A percentile compares a stretch with the other conserved stretches of the same genome.
phyloP scores from a whole-genome alignment of 2,113 vertebrate genomes.

The Perca flavescens region DNA sequence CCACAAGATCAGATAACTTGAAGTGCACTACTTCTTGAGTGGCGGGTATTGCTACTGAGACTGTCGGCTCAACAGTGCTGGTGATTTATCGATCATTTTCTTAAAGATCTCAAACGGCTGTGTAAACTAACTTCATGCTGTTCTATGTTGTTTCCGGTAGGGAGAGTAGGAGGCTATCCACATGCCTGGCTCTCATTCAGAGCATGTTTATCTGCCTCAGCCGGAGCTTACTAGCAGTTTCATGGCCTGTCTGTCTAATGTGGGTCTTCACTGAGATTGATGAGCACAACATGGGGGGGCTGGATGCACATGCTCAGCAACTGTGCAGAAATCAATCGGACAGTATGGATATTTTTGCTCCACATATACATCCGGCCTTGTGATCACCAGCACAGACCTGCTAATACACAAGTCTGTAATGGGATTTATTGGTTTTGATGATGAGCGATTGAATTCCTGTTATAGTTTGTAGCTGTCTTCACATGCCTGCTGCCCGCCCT shows the following conservation, averaged over 20 bases:
- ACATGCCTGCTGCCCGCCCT: not conserved
- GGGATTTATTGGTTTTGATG: conserved; percentile 36
- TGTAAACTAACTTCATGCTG: conserved; percentile 34
- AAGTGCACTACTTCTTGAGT: not conserved
- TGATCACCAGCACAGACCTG: conserved; percentile 2
- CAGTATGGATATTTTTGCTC: conserved; percentile 58
- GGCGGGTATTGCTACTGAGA: not conserved
- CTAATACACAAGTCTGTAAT: not conserved
- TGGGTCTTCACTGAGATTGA: conserved; percentile 24
- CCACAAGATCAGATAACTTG: conserved; percentile 7
- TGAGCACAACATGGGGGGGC: conserved; percentile 46
- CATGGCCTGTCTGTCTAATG: conserved; percentile 37
- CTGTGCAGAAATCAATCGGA: conserved; percentile 44
- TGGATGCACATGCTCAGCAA: conserved; percentile 34
- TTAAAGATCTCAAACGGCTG: conserved; percentile 18
- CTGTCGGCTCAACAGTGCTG: not conserved
- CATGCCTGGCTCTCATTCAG: conserved; percentile 10
- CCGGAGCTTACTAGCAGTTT: conserved; percentile 18
- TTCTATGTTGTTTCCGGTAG: not conserved
- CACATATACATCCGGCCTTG: not conserved
- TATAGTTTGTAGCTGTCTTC: not conserved
- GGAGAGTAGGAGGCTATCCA: not conserved
- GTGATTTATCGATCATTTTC: conserved; percentile 20
- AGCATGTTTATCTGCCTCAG: conserved; percentile 38
- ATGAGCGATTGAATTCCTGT: conserved; percentile 17